Conservation (phyloP, 2,113 vertebrate genomes). For the Dipodomys stephensi region DNA sequence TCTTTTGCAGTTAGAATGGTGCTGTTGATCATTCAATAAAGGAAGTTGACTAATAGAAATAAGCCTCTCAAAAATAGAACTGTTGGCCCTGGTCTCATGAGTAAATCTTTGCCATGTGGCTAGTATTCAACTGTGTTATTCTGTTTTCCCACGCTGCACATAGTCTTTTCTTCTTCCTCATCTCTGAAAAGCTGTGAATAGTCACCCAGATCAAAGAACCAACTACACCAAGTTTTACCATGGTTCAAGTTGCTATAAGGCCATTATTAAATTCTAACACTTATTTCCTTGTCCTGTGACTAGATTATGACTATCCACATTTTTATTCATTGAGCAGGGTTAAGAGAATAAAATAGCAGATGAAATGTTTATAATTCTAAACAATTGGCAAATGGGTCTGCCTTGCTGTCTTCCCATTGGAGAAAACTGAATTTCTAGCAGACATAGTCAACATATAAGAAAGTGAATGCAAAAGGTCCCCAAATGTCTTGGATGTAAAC, state of each 20-base stretch:
- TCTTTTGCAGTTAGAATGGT: slow-evolving; percentile 37
- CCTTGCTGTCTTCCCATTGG: neutral
- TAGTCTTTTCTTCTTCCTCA: neutral
- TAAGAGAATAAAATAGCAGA: slow-evolving; percentile 50
- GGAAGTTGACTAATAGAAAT: slow-evolving; percentile 38
- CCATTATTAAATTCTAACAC: slow-evolving; percentile 29
- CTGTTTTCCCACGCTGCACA: neutral
- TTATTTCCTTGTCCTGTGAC: neutral
- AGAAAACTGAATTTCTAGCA: slow-evolving; percentile 61
- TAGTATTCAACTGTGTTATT: slow-evolving; percentile 37
- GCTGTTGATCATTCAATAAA: slow-evolving; percentile 42
- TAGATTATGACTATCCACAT: neutral
- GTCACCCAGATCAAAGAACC: slow-evolving; percentile 33
- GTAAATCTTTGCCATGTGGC: slow-evolving; percentile 66
- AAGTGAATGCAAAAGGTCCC: slow-evolving; percentile 39
- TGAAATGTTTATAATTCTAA: slow-evolving; percentile 45
- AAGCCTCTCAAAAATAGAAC: slow-evolving; percentile 54
- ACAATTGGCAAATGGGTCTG: slow-evolving; percentile 37
- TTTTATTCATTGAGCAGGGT: neutral
- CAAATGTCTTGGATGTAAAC: slow-evolving; percentile 23
- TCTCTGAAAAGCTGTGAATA: slow-evolving; percentile 19
- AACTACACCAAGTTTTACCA: slow-evolving; percentile 6
- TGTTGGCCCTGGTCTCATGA: slow-evolving; percentile 37
- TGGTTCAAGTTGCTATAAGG: slow-evolving; percentile 35
- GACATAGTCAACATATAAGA: slow-evolving; percentile 45